These are phyloP conservation scores for Accipiter cooperii DNA, from an alignment of 2,113 vertebrate species.

Conservation along the genomic window DNA sequence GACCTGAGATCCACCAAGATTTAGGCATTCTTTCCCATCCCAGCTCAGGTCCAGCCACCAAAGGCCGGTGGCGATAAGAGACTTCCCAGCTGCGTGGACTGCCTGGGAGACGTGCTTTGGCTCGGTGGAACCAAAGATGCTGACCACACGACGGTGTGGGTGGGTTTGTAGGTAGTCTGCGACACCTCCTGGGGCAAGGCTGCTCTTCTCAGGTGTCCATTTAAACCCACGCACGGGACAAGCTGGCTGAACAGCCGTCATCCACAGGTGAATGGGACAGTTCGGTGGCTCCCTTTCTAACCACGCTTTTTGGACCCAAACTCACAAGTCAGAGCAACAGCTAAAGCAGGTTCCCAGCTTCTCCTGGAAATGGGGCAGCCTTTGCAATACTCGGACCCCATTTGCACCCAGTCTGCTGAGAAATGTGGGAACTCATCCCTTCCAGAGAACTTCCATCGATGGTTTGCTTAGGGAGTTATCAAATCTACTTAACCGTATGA, in stretches of 20 bases:
- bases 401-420: background rate
- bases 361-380: background rate
- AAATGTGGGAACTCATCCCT: background rate
- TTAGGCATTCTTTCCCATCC: background rate
- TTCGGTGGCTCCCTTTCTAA: background rate
- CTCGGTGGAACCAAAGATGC: background rate
- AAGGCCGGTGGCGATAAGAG: background rate
- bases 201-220: background rate
- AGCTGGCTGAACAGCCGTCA: background rate
- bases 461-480: background rate
- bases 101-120: background rate
- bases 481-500: background rate
- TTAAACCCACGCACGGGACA: accelerated
- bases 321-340: background rate
- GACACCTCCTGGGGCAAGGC: background rate
- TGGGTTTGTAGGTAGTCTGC: background rate
- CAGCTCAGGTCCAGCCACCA: background rate
- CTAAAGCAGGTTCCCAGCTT: background rate
- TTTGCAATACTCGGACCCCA: background rate
- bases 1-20: background rate
- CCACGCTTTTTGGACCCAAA: background rate
- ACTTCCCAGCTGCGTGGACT: background rate
- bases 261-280: background rate
- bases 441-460: background rate
- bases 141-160: background rate